Evolutionary conservation across 30 jellyfish, hydroid and myxozoan genomes (phyloP).

Genomic region (Rhopilema esculentum): DNA sequence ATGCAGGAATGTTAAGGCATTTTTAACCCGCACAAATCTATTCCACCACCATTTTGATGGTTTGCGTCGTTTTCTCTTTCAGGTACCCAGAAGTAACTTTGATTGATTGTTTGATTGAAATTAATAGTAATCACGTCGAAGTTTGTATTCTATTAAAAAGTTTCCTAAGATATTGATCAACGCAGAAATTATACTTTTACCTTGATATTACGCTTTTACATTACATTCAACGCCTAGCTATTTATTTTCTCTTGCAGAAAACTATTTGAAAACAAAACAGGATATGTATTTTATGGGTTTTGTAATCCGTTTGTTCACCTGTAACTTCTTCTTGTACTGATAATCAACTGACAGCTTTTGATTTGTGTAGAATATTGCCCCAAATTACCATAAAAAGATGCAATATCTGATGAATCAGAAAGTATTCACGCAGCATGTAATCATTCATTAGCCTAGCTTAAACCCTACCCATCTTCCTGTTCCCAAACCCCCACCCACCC

Average conservation of each 20-base stretch:
- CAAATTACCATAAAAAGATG: background rate
- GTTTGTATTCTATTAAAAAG: slow-evolving; percentile 34
- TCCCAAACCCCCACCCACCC: background rate
- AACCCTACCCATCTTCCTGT: no score
- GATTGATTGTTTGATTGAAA: slow-evolving; percentile 56
- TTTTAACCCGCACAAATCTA: no score
- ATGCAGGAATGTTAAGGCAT: no score
- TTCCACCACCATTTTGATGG: background rate
- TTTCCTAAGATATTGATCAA: slow-evolving; percentile 40
- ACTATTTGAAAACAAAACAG: slow-evolving; percentile 23
- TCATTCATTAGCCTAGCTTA: no score
- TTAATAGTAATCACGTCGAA: slow-evolving; percentile 4
- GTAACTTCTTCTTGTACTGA: background rate
- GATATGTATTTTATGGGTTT: slow-evolving; percentile 66
- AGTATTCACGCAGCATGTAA: no score
- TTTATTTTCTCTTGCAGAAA: slow-evolving; percentile 47
- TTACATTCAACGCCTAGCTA: slow-evolving; percentile 70
- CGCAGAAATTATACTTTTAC: slow-evolving; percentile 56
- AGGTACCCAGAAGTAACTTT: slow-evolving; percentile 46
- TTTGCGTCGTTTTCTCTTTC: background rate
- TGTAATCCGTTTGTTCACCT: slow-evolving; percentile 34
- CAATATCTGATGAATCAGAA: no score
- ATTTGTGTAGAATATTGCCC: background rate
- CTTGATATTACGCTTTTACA: slow-evolving; percentile 56
- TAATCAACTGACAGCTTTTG: background rate